Percentiles rank a stretch among this genome's conserved stretches.
Conservation (phyloP, 2,888 invertebrate genomes). For the Deilephila elpenor region DNA sequence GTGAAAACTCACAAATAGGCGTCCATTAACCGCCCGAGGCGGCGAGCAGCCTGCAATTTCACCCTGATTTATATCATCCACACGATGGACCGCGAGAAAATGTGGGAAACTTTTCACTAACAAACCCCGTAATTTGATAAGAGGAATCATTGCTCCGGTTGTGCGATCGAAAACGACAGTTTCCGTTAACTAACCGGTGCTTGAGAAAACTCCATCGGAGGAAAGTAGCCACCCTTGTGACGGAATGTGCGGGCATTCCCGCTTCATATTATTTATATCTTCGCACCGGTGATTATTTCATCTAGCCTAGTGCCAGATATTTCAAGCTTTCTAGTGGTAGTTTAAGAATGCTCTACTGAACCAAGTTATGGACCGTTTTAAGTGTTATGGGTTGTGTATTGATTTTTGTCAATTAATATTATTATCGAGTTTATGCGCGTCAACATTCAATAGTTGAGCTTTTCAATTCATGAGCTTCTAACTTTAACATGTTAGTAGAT, state of each 20-base stretch:
- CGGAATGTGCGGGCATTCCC: conserved; percentile 34
- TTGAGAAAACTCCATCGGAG: conserved; percentile 78
- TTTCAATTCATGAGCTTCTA: too few species aligned
- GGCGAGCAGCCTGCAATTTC: conserved; percentile 73
- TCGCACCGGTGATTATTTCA: conserved; percentile 14
- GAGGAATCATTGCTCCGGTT: conserved; percentile 78
- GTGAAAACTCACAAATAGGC: conserved; percentile 82
- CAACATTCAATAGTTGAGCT: too few species aligned
- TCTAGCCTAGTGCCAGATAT: conserved; percentile 10
- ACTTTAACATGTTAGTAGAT: too few species aligned
- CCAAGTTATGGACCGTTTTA: background rate
- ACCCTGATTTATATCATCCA: conserved; percentile 82
- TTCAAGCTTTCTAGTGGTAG: conserved; percentile 8
- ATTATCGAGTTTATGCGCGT: too few species aligned
- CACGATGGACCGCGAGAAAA: conserved; percentile 72
- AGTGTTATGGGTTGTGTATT: background rate
- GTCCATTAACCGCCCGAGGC: conserved; percentile 76
- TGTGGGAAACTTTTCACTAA: conserved; percentile 83
- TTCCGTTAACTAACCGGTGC: conserved; percentile 75
- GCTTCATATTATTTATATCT: conserved; percentile 19
- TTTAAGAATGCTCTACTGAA: background rate
- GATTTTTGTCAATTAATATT: background rate
- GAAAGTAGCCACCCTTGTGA: conserved; percentile 76
- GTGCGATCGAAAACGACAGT: conserved; percentile 80
- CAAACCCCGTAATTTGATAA: conserved; percentile 79